Evolutionary conservation across 2,797 vertebrate genomes (phyloP), one percentile per base, ranked within the genome.

Genomic region (Helarctos malayanus): DNA sequence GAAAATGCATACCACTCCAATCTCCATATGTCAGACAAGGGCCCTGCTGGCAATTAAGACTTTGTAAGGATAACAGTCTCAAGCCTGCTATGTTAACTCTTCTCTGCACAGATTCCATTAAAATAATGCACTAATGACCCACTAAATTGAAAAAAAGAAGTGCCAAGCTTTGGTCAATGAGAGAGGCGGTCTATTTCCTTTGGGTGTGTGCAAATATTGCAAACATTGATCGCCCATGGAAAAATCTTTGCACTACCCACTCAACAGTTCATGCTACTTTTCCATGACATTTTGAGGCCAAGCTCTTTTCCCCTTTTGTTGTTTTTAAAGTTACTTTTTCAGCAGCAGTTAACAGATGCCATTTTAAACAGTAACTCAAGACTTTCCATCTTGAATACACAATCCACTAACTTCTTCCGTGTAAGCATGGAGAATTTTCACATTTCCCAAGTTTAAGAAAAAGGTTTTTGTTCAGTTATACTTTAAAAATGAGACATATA

Each of bases 391-490:
- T 79, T 54, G 63, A 84, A 59, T 61, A 29, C 52, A 32, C 59
- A 89, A 19, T 52, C 29, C 5, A 21, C 10, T 49, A 18, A 82
- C 78, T 65, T 41, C 45, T 59, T 7, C 71, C 3, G n/a, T 84
- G 47, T 35, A 27, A 86, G 32, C 25, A 47, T 56, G 79, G 32
- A 88, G 13, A 7, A n/a, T 84, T n/a, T 23, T 56, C 56, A 82
- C 16, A 47, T 13, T 79, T 85, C 52, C 47, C 7, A 92, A 92
- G 12, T 68, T 56, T 81, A 69, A 81, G 75, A 96, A 98, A 78
- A 91, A 25, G 4, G 38, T 35, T 29, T 97, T 85, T 89, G 81
- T 73, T 96, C 47, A 57, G 29, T 97, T 88, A 56, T 25, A 35
- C 35, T 57, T 14, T 54, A 92, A 94, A 97, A 41, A 2, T 38